Evolutionary conservation across 92 coral and sea anemone species (phyloP).

Genomic region (Micromussa lordhowensis): DNA sequence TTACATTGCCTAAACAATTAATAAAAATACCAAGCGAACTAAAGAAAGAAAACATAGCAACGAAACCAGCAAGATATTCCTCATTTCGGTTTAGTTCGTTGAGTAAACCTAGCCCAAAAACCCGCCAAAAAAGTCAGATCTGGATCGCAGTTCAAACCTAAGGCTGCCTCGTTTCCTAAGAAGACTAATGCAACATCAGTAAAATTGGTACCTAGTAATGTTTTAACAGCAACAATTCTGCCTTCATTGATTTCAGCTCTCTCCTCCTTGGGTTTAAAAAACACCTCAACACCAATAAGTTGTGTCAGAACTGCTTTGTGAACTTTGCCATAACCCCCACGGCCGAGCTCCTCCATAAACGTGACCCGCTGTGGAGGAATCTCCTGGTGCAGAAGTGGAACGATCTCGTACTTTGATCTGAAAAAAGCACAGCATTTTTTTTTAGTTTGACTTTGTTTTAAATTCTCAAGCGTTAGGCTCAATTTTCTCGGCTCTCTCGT

Average conservation of each 20-base stretch:
- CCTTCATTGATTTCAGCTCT: conserved; percentile 1
- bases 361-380: conserved; percentile 18
- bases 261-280: conserved; percentile 1
- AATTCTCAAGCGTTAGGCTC: not conserved
- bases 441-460: not conserved
- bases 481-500: too few species aligned
- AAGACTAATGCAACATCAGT: not conserved
- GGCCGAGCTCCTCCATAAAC: conserved; percentile 30
- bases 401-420: conserved; percentile 10
- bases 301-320: conserved; percentile 17
- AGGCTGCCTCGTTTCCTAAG: not conserved
- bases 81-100: too few species aligned
- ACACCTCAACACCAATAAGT: not conserved
- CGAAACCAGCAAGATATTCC: too few species aligned
- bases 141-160: not conserved
- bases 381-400: not conserved
- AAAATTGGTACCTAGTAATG: not conserved
- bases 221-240: conserved; percentile 14
- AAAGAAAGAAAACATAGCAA: too few species aligned
- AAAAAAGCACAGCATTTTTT: not conserved
- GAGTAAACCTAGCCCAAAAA: too few species aligned
- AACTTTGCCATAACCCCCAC: conserved; percentile 35
- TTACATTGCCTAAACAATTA: too few species aligned
- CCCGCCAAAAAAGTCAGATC: not conserved
- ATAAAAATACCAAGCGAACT: too few species aligned